Percentiles rank a stretch among this genome's conserved stretches.
phyloP scores from a whole-genome alignment of 2,888 invertebrate genomes.

The Elegia similella region DNA sequence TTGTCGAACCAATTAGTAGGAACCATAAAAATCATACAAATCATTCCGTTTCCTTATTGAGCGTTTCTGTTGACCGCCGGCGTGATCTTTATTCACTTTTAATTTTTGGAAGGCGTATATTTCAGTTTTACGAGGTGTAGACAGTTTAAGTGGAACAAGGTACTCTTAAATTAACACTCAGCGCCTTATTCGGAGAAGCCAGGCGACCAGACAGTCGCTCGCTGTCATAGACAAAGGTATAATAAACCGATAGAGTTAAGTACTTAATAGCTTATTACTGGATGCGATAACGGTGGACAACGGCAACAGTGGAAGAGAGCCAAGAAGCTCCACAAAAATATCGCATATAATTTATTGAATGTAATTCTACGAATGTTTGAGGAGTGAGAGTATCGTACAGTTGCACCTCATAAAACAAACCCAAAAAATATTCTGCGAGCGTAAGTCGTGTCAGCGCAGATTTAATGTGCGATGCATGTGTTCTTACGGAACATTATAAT shows the following conservation, averaged over 20 bases:
- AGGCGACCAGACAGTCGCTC: conserved; percentile 23
- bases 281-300: conserved; percentile 56
- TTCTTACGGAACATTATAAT: conserved; percentile 21
- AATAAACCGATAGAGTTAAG: conserved; percentile 34
- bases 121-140: conserved; percentile 68
- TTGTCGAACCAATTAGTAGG: conserved; percentile 73
- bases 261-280: conserved; percentile 52
- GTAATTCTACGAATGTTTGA: conserved; percentile 70
- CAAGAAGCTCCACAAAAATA: conserved; percentile 75
- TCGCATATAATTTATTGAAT: conserved; percentile 74
- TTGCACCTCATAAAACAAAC: conserved; percentile 77
- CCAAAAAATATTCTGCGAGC: conserved; percentile 61
- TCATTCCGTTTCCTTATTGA: conserved; percentile 66
- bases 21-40: conserved; percentile 70
- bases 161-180: conserved; percentile 39
- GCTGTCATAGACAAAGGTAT: conserved; percentile 12
- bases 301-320: conserved; percentile 66
- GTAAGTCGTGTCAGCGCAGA: conserved; percentile 41
- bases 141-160: conserved; percentile 58
- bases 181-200: conserved; percentile 44
- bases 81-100: conserved; percentile 54
- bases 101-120: conserved; percentile 57
- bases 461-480: conserved; percentile 48
- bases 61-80: conserved; percentile 46
- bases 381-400: conserved; percentile 61